Conservation (phyloP, 2,888 invertebrate genomes). For the Coenonympha arcania region DNA sequence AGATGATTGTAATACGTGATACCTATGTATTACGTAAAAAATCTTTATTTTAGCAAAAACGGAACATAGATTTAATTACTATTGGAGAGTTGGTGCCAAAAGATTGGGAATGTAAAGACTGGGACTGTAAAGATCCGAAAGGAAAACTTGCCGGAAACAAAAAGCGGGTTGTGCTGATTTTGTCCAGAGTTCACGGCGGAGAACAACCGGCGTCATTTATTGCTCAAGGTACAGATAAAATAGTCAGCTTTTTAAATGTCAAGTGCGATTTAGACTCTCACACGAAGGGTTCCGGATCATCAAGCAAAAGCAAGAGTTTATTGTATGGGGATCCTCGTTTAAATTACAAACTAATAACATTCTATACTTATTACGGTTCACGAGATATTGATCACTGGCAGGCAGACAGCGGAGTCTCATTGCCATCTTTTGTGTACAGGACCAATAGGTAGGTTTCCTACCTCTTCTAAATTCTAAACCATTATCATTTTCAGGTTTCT, state of each 20-base stretch:
- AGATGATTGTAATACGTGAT: no score
- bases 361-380: no score
- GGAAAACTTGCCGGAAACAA: conserved; percentile 65
- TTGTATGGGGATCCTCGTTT: no score
- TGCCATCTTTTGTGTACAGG: background rate
- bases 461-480: background rate
- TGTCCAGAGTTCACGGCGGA: conserved; percentile 93
- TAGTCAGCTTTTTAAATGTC: no score
- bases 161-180: conserved; percentile 82
- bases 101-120: conserved; percentile 43
- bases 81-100: conserved; percentile 75
- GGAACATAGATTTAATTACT: conserved; percentile 90
- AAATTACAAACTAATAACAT: no score
- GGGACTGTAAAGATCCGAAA: no score
- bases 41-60: conserved; percentile 80
- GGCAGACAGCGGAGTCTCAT: background rate
- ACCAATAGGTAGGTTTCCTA: background rate
- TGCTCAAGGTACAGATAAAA: conserved; percentile 96
- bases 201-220: conserved; percentile 96
- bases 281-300: no score
- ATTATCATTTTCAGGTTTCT: conserved; percentile 76
- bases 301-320: no score
- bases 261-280: no score
- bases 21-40: no score
- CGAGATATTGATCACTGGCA: no score